These are phyloP conservation scores for Drosophila pseudotalamancana DNA, from an alignment of 2,888 invertebrate genomes.

Conservation along the genomic window DNA sequence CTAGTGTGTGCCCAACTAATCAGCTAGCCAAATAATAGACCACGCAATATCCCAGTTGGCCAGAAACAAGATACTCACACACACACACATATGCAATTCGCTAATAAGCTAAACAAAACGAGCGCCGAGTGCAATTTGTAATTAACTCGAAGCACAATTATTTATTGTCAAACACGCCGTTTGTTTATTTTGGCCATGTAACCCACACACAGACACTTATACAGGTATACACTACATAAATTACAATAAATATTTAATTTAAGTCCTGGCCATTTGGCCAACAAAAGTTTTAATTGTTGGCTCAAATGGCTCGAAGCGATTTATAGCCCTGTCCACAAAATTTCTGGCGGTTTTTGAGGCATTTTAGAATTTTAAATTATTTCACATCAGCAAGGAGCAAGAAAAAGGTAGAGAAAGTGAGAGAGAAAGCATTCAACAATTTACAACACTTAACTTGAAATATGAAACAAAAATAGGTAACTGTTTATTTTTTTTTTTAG, in stretches of 20 bases:
- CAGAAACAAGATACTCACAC: conserved; percentile 7
- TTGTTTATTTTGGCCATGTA: conserved; percentile 52
- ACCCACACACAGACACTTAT: conserved; percentile 8
- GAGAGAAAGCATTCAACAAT: not conserved
- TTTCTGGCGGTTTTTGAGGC: not conserved
- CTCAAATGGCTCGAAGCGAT: conserved; percentile 5
- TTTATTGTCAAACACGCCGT: conserved; percentile 67
- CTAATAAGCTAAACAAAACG: conserved; percentile 73
- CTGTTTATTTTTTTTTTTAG: not conserved
- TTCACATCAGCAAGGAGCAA: not conserved
- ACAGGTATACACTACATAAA: conserved; percentile 26
- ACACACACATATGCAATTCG: conserved; percentile 27
- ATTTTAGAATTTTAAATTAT: too few species aligned
- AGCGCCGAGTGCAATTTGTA: conserved; percentile 66
- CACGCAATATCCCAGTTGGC: conserved; percentile 31
- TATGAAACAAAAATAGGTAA: not conserved
- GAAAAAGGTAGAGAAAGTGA: too few species aligned
- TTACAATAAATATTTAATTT: conserved; percentile 62
- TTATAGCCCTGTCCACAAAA: not conserved
- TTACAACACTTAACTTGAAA: not conserved
- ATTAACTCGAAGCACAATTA: conserved; percentile 73
- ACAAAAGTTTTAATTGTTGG: conserved; percentile 8
- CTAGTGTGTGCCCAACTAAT: conserved; percentile 40
- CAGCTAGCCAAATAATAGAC: conserved; percentile 42
- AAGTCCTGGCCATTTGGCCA: conserved; percentile 14